These are phyloP conservation scores for Elysia chlorotica DNA, from an alignment of 1,140 invertebrate species.

Conservation along the genomic window DNA sequence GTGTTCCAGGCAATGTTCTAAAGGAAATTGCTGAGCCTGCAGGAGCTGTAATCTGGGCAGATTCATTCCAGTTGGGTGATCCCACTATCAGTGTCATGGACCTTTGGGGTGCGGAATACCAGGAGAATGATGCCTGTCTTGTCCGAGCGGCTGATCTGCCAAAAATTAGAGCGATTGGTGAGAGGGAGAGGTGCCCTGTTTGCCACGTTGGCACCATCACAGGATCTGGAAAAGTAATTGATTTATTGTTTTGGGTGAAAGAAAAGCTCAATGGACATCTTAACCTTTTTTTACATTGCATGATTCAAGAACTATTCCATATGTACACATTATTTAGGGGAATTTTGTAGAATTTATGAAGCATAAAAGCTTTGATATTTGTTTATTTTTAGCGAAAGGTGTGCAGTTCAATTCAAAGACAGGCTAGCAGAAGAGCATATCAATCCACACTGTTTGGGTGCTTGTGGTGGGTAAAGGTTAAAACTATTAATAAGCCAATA, in stretches of 20 bases:
- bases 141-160: conserved; percentile 69
- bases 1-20: conserved; percentile 82
- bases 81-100: conserved; percentile 91
- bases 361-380: not conserved
- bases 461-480: too few relatives aligned
- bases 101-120: conserved; percentile 97
- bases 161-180: conserved; percentile 76
- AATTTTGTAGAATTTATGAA: not conserved
- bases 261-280: not conserved
- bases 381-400: not conserved
- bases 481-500: too few relatives aligned
- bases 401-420: too few relatives aligned
- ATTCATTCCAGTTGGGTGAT: conserved; percentile 87
- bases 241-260: not conserved
- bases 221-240: conserved; percentile 76
- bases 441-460: too few relatives aligned
- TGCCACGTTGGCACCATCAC: conserved; percentile 92
- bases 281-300: not conserved
- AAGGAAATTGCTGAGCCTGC: conserved; percentile 95
- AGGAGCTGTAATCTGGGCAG: conserved; percentile 88
- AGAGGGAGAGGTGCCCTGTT: conserved; percentile 88
- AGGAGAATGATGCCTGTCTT: conserved; percentile 92
- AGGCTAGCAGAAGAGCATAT: too few relatives aligned
- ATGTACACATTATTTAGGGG: not conserved
- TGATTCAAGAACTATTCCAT: not conserved